A percentile compares a stretch with the other conserved stretches of the same genome.
Conservation (phyloP, 2,797 vertebrate species). For the Antrozous pallidus region DNA sequence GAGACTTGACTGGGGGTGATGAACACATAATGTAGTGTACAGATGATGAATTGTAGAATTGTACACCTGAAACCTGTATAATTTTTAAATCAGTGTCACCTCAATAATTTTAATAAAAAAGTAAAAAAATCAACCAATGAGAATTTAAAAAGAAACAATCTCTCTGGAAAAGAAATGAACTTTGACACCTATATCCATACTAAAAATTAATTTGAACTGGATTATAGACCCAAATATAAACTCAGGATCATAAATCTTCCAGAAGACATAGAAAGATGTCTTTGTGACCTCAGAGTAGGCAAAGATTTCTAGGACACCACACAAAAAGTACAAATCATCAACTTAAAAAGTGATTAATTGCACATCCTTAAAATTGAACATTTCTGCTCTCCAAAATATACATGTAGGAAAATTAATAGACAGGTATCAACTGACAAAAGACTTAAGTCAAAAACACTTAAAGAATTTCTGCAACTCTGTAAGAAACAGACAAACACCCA, state of each 20-base stretch:
- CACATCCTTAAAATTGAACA: not conserved
- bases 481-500: not conserved
- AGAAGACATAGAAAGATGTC: not conserved
- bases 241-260: not conserved
- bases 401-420: slow-evolving; percentile 23
- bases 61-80: not conserved
- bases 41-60: not conserved
- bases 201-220: not conserved
- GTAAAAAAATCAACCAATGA: not conserved
- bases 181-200: not conserved
- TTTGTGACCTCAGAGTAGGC: not conserved
- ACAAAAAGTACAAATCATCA: not conserved
- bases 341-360: slow-evolving; percentile 9
- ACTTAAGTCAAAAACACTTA: not conserved
- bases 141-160: not conserved
- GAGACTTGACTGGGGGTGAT: not conserved
- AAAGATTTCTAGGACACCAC: slow-evolving; percentile 14
- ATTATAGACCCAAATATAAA: not conserved
- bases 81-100: not conserved
- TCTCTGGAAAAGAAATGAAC: not conserved
- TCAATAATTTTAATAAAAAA: not conserved
- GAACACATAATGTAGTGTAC: not conserved
- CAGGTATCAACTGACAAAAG: not conserved
- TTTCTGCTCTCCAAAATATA: slow-evolving; percentile 12
- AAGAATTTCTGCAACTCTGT: not conserved